Conservation (phyloP, 2,888 invertebrate genomes). For the Nephrotoma flavescens region DNA sequence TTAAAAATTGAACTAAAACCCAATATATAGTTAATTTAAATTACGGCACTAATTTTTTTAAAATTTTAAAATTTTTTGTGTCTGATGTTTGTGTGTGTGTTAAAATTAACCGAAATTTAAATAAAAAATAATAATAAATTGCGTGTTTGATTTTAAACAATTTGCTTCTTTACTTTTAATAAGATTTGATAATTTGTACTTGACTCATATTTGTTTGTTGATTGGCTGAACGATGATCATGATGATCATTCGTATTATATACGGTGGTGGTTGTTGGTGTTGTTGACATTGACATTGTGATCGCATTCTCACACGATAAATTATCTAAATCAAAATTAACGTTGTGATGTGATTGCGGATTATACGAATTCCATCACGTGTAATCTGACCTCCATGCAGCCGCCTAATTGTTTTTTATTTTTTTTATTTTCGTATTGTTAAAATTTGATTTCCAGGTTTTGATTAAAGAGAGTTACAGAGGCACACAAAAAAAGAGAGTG, state of each 20-base stretch:
- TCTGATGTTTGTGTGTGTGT: neutral
- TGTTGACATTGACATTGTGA: neutral
- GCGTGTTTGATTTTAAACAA: neutral
- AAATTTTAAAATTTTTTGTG: neutral
- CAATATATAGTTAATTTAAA: neutral
- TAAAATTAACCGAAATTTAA: neutral
- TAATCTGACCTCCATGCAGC: slow-evolving; percentile 86
- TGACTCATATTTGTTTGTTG: slow-evolving; percentile 8
- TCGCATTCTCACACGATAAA: neutral
- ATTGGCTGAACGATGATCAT: neutral
- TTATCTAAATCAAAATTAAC: slow-evolving; percentile 4
- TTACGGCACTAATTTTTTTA: neutral
- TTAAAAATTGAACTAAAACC: neutral
- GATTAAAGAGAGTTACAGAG: neutral
- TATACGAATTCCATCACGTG: slow-evolving; percentile 60
- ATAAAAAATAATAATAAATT: neutral
- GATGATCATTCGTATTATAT: neutral
- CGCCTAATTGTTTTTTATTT: slow-evolving; percentile 36
- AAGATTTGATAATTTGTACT: slow-evolving; percentile 11
- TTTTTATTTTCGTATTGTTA: neutral
- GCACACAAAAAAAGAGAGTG: neutral
- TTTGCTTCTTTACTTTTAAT: neutral
- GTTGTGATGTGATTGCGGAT: slow-evolving; percentile 18
- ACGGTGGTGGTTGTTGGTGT: slow-evolving; percentile 1
- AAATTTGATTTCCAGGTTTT: neutral